Evolutionary conservation across 2,113 vertebrate species (phyloP), one percentile per base, ranked within the genome.

Genomic region (Arothron firmamentum): DNA sequence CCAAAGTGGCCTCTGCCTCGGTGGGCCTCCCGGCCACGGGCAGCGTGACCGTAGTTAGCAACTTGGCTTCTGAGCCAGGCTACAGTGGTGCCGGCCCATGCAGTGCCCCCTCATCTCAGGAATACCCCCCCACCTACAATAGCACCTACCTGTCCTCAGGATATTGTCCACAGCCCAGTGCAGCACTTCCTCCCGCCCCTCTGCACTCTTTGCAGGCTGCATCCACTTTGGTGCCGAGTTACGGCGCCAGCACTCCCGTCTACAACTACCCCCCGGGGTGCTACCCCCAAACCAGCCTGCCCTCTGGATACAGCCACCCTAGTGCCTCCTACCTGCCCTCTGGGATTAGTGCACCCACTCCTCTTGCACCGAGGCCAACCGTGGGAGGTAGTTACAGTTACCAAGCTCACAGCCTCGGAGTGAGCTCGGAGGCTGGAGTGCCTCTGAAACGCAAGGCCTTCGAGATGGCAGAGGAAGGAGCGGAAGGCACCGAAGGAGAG

Each of bases 371-470:
- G 0, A 84, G 85, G 52, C 91, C 85, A 0, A 84, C 92, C 5
- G 67, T 91, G 8, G 91, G 91, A 31, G 89, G 90, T 0, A 55
- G 85, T 5, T 96, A 94, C 7, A 65, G 88, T 77, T 94, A 95
- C 86, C 86, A 90, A 34, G 74, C 88, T 0, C 82, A 91, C 0
- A 79, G 75, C 18, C 74, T 92, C 14, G 84, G 84, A 34, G 79
- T 89, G 0, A 86, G 82, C 64, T 79, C 87, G 0, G 94, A 93
- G 17, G 66, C 87, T 0, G 86, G 85, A 0, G 79, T 66, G 4
- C 62, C 90, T 18, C 83, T 94, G 76, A 97, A 96, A 87, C 92
- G 94, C 66, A 96, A 95, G 71, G 94, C 92, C 2, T 91, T 92
- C 2, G 94, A 94, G 67, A 84, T 94, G 81, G 38, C 77, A 0